Conservation (phyloP, 2,797 vertebrate species). For the Galaxias olidus region DNA sequence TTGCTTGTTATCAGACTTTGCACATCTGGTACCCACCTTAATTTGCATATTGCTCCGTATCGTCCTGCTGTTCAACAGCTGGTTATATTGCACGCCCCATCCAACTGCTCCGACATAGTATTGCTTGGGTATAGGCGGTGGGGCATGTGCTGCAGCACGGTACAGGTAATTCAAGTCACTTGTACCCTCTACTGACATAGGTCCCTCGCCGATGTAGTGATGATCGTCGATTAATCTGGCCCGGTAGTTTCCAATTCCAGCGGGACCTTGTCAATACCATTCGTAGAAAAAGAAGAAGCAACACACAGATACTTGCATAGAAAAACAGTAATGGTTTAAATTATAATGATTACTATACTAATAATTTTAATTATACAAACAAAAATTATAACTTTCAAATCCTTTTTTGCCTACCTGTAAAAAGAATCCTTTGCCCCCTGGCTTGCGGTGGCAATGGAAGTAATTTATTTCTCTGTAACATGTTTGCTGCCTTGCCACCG, state of each 20-base stretch:
- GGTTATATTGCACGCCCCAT: slow-evolving; percentile 70
- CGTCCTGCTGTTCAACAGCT: slow-evolving; percentile 60
- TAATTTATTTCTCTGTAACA: slow-evolving; percentile 13
- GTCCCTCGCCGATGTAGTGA: slow-evolving; percentile 58
- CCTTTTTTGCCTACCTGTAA: slow-evolving; percentile 68
- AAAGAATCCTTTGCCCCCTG: slow-evolving; percentile 72
- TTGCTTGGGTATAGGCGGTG: slow-evolving; percentile 44
- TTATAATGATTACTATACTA: no score
- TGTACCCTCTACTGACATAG: slow-evolving; percentile 59
- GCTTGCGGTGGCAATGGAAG: slow-evolving; percentile 5
- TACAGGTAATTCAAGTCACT: slow-evolving; percentile 72
- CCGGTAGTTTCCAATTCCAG: slow-evolving; percentile 72
- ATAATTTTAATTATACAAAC: no score
- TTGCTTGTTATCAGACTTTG: no score
- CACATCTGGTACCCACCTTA: slow-evolving; percentile 67
- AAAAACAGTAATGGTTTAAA: background rate
- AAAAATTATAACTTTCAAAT: no score
- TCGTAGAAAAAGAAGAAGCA: background rate
- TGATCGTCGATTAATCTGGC: slow-evolving; percentile 61
- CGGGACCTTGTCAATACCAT: slow-evolving; percentile 68
- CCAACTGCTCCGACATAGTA: slow-evolving; percentile 66
- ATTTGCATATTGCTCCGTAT: slow-evolving; percentile 70
- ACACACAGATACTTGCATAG: background rate
- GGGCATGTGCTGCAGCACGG: slow-evolving; percentile 41
- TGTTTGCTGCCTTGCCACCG: background rate